Evolutionary conservation across 37 sponge, comb jelly and placozoan species (phyloP).

Genomic region (Haliclona indistincta): DNA sequence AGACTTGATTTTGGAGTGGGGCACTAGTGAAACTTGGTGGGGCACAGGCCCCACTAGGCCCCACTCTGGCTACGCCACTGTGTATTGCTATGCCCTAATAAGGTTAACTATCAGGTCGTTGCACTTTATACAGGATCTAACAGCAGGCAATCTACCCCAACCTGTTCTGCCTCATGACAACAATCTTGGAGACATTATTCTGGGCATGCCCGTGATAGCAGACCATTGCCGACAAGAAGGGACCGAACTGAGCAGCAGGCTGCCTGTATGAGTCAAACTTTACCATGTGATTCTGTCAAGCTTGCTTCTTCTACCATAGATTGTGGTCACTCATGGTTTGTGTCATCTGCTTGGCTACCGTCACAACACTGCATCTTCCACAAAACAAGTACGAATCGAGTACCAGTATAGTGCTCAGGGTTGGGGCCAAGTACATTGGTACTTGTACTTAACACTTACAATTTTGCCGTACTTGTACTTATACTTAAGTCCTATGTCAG

Average conservation of each 20-base stretch:
- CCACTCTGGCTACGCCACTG: too few relatives aligned
- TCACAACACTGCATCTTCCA: constrained; percentile 10
- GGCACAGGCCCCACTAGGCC: too few relatives aligned
- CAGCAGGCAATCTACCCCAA: constrained; percentile 36
- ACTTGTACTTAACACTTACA: too few relatives aligned
- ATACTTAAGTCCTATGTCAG: too few relatives aligned
- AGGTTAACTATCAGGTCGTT: too few relatives aligned
- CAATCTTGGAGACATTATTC: constrained; percentile 64
- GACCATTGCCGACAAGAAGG: neutral
- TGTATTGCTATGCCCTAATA: too few relatives aligned
- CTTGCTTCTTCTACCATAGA: constrained; percentile 20
- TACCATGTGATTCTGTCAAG: neutral
- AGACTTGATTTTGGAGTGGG: too few relatives aligned
- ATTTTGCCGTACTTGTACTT: too few relatives aligned
- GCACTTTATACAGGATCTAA: neutral
- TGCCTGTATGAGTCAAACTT: constrained; percentile 9
- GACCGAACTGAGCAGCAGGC: neutral
- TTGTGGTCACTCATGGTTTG: constrained; percentile 66
- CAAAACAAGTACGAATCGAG: neutral
- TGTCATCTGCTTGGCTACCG: constrained; percentile 70
- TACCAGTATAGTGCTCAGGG: too few relatives aligned
- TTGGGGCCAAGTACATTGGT: too few relatives aligned
- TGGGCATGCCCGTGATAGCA: constrained; percentile 38
- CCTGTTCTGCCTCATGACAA: constrained; percentile 26
- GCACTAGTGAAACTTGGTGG: too few relatives aligned